phyloP scores from a whole-genome alignment of 2,113 vertebrate genomes.

The Cinclus mexicanus region DNA sequence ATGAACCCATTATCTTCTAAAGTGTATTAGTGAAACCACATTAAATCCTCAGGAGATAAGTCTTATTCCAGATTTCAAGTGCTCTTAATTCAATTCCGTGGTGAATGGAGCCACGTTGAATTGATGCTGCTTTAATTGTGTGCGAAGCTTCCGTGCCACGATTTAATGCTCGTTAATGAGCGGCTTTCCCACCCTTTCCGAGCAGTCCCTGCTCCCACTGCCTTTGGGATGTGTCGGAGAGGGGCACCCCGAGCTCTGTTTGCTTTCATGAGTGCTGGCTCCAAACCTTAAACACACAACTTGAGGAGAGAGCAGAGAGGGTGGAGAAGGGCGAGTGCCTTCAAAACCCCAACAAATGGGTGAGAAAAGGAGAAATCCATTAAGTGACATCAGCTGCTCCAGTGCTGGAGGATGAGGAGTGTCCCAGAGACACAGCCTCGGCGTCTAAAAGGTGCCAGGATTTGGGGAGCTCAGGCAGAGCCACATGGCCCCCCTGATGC shows the following conservation, averaged over 20 bases:
- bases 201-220: accelerated
- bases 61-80: not conserved
- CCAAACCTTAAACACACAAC: not conserved
- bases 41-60: not conserved
- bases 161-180: not conserved
- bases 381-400: not conserved
- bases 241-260: not conserved
- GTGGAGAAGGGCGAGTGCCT: accelerated
- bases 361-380: not conserved
- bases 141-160: not conserved
- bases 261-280: accelerated
- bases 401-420: not conserved
- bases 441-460: not conserved
- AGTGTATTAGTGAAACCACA: not conserved
- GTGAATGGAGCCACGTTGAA: not conserved
- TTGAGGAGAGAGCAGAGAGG: not conserved
- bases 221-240: not conserved
- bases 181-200: not conserved
- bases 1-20: not conserved
- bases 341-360: not conserved
- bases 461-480: not conserved
- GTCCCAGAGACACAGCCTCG: not conserved
- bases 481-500: not conserved
- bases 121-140: not conserved
- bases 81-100: not conserved